Base-by-base conservation (phyloP, 2,797 vertebrate species). In the Danio tinwini region DNA sequence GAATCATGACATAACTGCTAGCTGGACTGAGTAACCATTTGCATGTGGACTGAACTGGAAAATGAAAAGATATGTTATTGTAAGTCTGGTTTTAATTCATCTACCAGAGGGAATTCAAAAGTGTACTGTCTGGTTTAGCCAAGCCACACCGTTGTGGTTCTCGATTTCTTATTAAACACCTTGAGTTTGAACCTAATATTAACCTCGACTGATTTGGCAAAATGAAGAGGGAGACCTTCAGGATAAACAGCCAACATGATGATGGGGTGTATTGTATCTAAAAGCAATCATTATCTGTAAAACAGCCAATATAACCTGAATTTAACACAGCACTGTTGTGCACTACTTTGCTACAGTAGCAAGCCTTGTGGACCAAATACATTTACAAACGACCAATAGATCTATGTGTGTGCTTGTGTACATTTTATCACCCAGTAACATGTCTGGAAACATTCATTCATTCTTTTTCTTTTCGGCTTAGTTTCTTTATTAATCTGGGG, bases 241-340 rank as follows among this genome's bases (percentile, higher is more conserved):
- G 52, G 59, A 65, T 73, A 76, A 81, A 50, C 67, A 77, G 59
- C 67, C 59, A 72, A 73, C 71, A 49, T 92, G 73, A 94, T 70
- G 71, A 94, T 91, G 87, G 92, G 56, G 62, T 63, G 74, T 78
- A 70, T 76, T 16, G 29, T 12, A 19, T 78, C 58, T 56, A 70
- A 47, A 67, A 78, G 78, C 81, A 78, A 58, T 62, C 59, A 75
- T 71, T 81, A 71, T 68, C 76, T 72, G 65, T 47, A 47, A 68
- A 63, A 19, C 58, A 71, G 59, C 65, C 52, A 61, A 14, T 72
- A 72, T 69, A 79, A 53, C 56, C 55, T 62, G 21, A 67, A 68
- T 75, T 76, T 74, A 80, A 76, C 64, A 53, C 17, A 37, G 12
- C 53, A 56, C 13, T 47, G 59, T 44, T 62, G 40, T 70, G 10